Base-by-base conservation (phyloP, 2,888 invertebrate genomes). In the Epiblema foenella region DNA sequence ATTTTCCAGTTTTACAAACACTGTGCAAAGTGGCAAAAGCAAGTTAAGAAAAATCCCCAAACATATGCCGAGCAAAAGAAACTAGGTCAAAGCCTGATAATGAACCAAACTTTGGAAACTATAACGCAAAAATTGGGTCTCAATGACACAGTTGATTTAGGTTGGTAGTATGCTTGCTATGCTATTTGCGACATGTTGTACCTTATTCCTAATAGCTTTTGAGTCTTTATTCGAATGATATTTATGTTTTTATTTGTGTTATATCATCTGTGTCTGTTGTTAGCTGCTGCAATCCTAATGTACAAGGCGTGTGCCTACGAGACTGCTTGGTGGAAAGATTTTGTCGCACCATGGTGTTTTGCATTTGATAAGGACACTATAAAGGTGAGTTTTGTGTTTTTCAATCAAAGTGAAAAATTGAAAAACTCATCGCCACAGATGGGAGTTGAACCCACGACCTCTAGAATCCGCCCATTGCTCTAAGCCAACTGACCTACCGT, bases 231-330 rank as follows among this genome's bases (percentile, higher is more conserved):
- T 67, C 29, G 74, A 80, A 57, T 57, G 1, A n/a, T 49, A 20
- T 17, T n/a, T 7, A 18, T 52, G 52, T 59, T 56, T 33, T 12
- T 37, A 63, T 37, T 68, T 37, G 10, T 18, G 52, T 37, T 64
- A 33, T 39, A 4, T 12, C n/a, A 37, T 46, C 12, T n/a, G 42
- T 17, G 17, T 65, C 17, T 56, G 29, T 57, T 57, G 15, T 80
- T 87, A 95, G 96, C 94, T 68, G 94, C 94, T 75, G 93, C 95
- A 64, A 87, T 93, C 72, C 85, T 95, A 52, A 96, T 98, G 89
- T 96, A 96, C 82, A 94, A 94, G 77, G 95, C 95, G 49, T 98
- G 98, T 87, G 95, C 95, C 0, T 98, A 95, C 87, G 98, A 98
- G 90, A 97, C 96, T 5, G 96, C 98, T n/a, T 97, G 97, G 97